Percentiles rank a stretch among this genome's conserved stretches.
These are phyloP conservation scores for Podilymbus podiceps DNA, from an alignment of 2,113 vertebrate species.

Conservation along the genomic window DNA sequence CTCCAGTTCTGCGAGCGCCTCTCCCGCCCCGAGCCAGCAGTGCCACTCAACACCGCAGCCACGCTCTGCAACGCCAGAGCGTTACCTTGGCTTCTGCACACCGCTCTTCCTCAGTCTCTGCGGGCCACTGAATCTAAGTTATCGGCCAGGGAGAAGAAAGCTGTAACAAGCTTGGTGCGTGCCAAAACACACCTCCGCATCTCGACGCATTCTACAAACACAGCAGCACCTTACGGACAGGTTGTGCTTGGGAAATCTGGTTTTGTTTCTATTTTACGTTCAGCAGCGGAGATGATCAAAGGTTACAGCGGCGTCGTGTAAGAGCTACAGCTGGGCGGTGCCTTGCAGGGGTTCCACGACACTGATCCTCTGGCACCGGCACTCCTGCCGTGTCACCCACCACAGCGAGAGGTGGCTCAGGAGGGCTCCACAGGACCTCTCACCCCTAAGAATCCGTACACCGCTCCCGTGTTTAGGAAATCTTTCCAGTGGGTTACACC, in stretches of 20 bases:
- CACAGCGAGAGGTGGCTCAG: not conserved
- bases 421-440: not conserved
- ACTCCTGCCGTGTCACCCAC: not conserved
- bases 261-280: not conserved
- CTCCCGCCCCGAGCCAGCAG: not conserved
- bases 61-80: not conserved
- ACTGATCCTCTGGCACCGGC: not conserved
- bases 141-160: not conserved
- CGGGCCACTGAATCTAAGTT: not conserved
- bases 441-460: accelerated
- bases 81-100: not conserved
- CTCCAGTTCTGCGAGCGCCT: not conserved
- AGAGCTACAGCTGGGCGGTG: not conserved
- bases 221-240: not conserved
- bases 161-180: not conserved
- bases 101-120: not conserved
- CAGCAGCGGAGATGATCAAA: not conserved
- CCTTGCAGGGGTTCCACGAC: not conserved
- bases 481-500: not conserved
- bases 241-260: not conserved
- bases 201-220: not conserved
- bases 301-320: not conserved
- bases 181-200: accelerated
- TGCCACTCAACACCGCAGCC: accelerated
- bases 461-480: not conserved